Base-by-base conservation (phyloP, 2,888 invertebrate species). In the Zaprionus obscuricornis region DNA sequence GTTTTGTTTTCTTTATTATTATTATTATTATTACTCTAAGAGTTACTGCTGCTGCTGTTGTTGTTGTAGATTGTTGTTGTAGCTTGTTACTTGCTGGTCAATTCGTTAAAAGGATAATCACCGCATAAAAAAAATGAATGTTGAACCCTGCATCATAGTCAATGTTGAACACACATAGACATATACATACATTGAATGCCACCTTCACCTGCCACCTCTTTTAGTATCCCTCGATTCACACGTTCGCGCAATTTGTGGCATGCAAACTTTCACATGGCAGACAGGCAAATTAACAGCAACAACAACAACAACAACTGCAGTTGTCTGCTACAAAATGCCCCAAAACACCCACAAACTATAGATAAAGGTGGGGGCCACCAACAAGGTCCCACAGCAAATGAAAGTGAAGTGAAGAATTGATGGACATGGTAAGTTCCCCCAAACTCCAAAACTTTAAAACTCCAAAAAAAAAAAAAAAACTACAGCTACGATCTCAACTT, bases 381-480 rank as follows among this genome's bases (percentile, higher is more conserved):
- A 43, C 49, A 11, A 24, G 34, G 40, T 34, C 11, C 37, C 34
- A 14, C 47, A 58, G 47, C 60, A 67, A 84, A 86, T 70, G 86
- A 86, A 86, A 86, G 88, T 86, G 79, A 86, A 85, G 87, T 87
- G 86, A 86, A 75, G 88, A 86, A 86, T 86, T 86, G 86, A 87
- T 73, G 74, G 85, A 88, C 87, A 75, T 60, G 50, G 66, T 65
- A 66, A 65, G 55, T 69, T 20, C 42, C 51, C 43, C 17, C 26
- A n/a, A n/a, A n/a, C n/a, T n/a, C n/a, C n/a, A n/a, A n/a, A n/a
- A n/a, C n/a, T n/a, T n/a, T n/a, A n/a, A n/a, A n/a, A n/a, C n/a
- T n/a, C n/a, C n/a, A n/a, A n/a, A n/a, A n/a, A n/a, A n/a, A n/a
- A n/a, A n/a, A n/a, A n/a, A n/a, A n/a, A n/a, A 50, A 24, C 39